These are phyloP conservation scores for Seriola quinqueradiata DNA, from an alignment of 2,113 vertebrate genomes.

Conservation along the genomic window DNA sequence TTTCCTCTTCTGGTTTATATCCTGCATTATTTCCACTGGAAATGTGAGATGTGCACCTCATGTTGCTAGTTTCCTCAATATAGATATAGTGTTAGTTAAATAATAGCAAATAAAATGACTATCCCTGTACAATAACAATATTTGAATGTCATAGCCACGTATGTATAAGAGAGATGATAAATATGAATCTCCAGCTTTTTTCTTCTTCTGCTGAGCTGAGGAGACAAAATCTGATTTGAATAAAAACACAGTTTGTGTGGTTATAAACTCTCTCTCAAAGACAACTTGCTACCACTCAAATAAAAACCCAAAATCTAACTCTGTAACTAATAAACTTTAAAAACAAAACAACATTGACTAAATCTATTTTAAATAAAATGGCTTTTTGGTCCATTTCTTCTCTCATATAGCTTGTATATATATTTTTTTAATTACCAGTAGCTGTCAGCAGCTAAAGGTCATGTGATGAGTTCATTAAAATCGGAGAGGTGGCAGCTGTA, in stretches of 20 bases:
- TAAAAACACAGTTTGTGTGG: background rate
- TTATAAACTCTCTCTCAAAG: background rate
- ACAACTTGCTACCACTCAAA: background rate
- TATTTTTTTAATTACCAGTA: slow-evolving; percentile 1
- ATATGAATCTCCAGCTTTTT: background rate
- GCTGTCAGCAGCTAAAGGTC: background rate
- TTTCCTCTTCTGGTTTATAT: no score
- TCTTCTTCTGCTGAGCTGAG: background rate
- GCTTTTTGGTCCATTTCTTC: background rate
- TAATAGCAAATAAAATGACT: background rate
- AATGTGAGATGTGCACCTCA: background rate
- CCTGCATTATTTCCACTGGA: no score
- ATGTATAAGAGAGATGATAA: background rate
- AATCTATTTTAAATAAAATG: background rate
- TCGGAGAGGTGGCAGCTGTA: background rate
- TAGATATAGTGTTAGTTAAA: background rate
- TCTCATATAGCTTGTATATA: background rate
- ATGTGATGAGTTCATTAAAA: slow-evolving; percentile 17
- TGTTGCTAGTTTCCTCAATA: background rate
- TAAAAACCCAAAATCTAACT: background rate
- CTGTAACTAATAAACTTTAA: background rate
- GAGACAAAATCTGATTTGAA: background rate
- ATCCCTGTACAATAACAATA: background rate
- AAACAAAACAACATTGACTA: background rate
- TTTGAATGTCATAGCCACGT: background rate